A percentile compares a stretch with the other conserved stretches of the same genome.
Evolutionary conservation across 92 coral and sea anemone genomes (phyloP).

Genomic region (Parazoanthus swiftii): DNA sequence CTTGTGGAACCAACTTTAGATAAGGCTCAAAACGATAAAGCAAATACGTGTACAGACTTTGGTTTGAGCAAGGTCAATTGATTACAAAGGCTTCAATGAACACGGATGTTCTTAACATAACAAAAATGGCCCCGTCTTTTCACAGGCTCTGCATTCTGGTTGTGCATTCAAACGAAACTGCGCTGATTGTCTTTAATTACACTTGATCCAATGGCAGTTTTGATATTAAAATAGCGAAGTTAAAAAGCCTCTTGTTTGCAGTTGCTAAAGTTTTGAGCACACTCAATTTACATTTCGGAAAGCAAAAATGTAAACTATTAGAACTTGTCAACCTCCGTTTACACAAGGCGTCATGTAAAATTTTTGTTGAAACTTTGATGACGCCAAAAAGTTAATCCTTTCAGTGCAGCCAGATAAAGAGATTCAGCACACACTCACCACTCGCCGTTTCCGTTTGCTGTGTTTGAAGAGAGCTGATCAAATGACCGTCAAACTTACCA

Average conservation of each 20-base stretch:
- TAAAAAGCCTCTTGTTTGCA: conserved; percentile 79
- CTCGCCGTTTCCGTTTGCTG: conserved; percentile 70
- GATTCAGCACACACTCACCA: conserved; percentile 51
- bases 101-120: conserved; percentile 64
- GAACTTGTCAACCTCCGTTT: conserved; percentile 81
- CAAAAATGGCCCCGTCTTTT: conserved; percentile 56
- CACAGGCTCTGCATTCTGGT: neutral
- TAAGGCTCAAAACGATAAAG: conserved; percentile 32
- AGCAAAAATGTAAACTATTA: conserved; percentile 93
- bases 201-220: conserved; percentile 63
- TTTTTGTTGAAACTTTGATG: conserved; percentile 78
- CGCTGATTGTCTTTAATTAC: conserved; percentile 75
- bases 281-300: conserved; percentile 93
- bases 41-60: conserved; percentile 15
- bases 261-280: conserved; percentile 68
- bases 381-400: conserved; percentile 89
- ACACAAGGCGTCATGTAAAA: conserved; percentile 79
- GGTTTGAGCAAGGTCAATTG: conserved; percentile 41
- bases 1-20: conserved; percentile 41
- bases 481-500: conserved; percentile 57
- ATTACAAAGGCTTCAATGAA: conserved; percentile 31
- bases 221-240: conserved; percentile 38
- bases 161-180: conserved; percentile 54
- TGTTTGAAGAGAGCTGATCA: conserved; percentile 52
- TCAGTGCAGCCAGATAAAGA: conserved; percentile 66